Percentiles rank a stretch among this genome's conserved stretches.
Evolutionary conservation across 2,113 vertebrate species (phyloP).

Genomic region (Leptocoma aspasia): DNA sequence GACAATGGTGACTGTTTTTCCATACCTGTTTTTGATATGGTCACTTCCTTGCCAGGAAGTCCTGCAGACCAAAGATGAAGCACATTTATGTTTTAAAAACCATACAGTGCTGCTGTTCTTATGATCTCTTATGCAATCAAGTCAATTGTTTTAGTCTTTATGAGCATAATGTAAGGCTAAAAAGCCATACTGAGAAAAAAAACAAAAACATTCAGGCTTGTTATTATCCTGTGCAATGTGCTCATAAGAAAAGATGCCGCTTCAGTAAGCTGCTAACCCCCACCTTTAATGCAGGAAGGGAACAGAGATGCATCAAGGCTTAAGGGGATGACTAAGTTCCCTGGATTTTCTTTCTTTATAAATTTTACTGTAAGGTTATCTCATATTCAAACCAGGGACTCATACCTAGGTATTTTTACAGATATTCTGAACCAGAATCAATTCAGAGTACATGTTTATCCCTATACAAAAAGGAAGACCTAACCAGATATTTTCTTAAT

Average conservation of each 20-base stretch:
- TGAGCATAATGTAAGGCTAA: neutral
- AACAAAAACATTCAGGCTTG: neutral
- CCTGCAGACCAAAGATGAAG: neutral
- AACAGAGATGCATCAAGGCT: neutral
- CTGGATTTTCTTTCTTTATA: neutral
- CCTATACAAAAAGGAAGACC: neutral
- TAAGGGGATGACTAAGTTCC: neutral
- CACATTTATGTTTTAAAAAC: neutral
- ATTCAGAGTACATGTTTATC: neutral
- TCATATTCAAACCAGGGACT: rapidly evolving
- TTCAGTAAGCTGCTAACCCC: neutral
- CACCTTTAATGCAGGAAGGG: neutral
- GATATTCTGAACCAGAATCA: neutral
- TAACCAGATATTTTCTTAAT: neutral
- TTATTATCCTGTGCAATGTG: neutral
- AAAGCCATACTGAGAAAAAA: neutral
- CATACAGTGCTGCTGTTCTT: neutral
- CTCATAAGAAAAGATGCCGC: neutral
- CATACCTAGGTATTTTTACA: neutral
- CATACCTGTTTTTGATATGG: neutral
- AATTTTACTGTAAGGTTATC: neutral
- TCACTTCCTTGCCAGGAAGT: neutral
- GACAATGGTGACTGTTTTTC: neutral
- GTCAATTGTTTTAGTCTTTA: neutral
- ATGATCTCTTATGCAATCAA: neutral